Evolutionary conservation across 2,888 invertebrate species (phyloP), one percentile per base, ranked within the genome.

Genomic region (Limnephilus marmoratus): DNA sequence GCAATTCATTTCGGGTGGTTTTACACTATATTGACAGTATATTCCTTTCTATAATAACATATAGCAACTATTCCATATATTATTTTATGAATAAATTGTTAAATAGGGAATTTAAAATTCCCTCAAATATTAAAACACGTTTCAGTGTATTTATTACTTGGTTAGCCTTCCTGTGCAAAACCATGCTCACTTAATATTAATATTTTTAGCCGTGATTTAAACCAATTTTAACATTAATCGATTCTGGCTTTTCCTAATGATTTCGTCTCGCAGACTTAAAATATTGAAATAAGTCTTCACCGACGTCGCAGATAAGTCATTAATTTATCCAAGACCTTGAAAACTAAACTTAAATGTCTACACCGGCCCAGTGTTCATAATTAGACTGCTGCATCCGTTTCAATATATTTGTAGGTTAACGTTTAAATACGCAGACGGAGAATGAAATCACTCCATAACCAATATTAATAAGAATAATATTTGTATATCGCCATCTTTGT

Each of bases 311-410:
- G 24, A 53, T 68, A 68, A 68, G 53, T 68, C 18, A 68, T 68
- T 83, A 31, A 83, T 83, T 83, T 83, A 83, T n/a, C 37, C 2
- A 83, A 83, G 83, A 29, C 83, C 83, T 83, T 83, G 83, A 24
- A 18, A 34, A 49, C 49, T 15, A 49, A 82, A 82, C 29, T 82
- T 31, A 31, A 82, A 29, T 18, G 37, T 83, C 83, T 9, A 83
- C 53, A 24, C 83, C 83, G 83, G 34, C 24, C 83, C 15, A 34
- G 37, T 83, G 37, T 83, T 83, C 83, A 34, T 83, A 83, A 83
- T 83, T 83, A 83, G 83, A 83, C 34, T 9, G 83, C 83, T 83
- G 83, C 83, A 83, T 83, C 83, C 83, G 83, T 37, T 83, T 83
- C 83, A 37, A 83, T 83, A 83, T 83, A 34, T 83, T 34, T 83